Evolutionary conservation across 2,113 vertebrate species (phyloP).

Genomic region (Microcebus jonahi): DNA sequence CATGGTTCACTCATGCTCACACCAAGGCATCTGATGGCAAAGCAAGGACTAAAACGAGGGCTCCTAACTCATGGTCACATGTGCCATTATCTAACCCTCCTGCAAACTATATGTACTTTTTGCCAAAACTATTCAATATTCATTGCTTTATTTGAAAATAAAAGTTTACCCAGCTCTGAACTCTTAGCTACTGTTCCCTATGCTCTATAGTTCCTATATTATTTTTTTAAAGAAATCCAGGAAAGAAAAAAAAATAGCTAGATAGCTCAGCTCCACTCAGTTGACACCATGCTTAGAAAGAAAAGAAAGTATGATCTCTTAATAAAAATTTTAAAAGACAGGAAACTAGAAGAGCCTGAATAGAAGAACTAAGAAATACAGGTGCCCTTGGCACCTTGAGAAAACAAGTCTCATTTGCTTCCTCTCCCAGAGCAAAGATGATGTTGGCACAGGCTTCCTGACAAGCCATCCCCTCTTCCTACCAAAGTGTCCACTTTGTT

Average conservation of each 20-base stretch:
- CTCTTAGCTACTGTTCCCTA: not conserved
- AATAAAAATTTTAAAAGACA: not conserved
- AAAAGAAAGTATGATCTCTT: not conserved
- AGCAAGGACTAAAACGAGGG: not conserved
- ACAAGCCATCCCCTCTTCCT: not conserved
- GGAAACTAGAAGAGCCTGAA: not conserved
- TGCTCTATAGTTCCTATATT: not conserved
- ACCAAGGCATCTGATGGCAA: not conserved
- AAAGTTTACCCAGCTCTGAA: not conserved
- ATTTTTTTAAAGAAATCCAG: not conserved
- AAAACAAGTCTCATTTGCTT: not conserved
- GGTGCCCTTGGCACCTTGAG: not conserved
- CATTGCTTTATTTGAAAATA: not conserved
- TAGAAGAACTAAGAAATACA: not conserved
- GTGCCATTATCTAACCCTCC: not conserved
- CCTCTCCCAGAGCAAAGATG: not conserved
- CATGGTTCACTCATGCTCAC: not conserved
- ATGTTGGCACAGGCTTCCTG: not conserved
- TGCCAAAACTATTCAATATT: not conserved
- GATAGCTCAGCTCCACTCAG: not conserved
- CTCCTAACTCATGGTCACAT: not conserved
- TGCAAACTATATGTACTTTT: not conserved
- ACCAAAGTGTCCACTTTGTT: not conserved
- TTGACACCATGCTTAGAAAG: not conserved
- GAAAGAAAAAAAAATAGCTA: not conserved